Evolutionary conservation across 1,140 invertebrate species (phyloP), one percentile per base, ranked within the genome.

Genomic region (Chionoecetes opilio): DNA sequence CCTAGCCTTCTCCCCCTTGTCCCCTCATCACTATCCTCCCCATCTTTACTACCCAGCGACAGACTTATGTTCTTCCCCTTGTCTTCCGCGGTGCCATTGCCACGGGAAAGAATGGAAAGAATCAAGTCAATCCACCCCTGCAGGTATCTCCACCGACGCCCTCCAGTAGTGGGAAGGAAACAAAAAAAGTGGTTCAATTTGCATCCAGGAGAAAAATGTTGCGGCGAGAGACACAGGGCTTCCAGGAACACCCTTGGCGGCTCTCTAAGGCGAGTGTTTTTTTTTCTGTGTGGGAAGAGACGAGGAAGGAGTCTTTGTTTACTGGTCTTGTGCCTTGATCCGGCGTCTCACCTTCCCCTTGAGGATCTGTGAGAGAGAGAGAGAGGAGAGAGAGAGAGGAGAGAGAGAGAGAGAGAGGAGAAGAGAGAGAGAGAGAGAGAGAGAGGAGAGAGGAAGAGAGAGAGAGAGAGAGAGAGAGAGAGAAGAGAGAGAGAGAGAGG

Each of bases 381-480:
- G n/a, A n/a, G n/a, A n/a, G n/a, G 63, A 75, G 63, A n/a, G 63
- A 75, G 63, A n/a, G 63, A 75, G 63, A 75, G 63, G n/a, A n/a
- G n/a, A n/a, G n/a, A n/a, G 41, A 8, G 41, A 8, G 41, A 8
- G 41, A 8, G 41, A 8, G 41, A 46, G 41, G 14, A 14, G 14
- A 14, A 75, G 63, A 75, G 63, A 75, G 63, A 75, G 63, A 75
- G 63, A 75, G 63, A n/a, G 63, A 75, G 63, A n/a, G 63, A 75
- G 63, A n/a, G 63, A 75, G 63, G 63, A 75, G 63, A n/a, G 63
- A 75, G 63, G 8, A 26, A 75, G 63, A 75, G 63, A 75, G 63
- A 75, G 63, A n/a, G 63, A 75, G 53, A 75, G 53, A 75, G 53
- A 75, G 53, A 75, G 53, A 75, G 53, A 75, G 53, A 75, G 53